A percentile compares a stretch with the other conserved stretches of the same genome.
Conservation (phyloP, 2,797 vertebrate genomes). For the Botia almorhae region DNA sequence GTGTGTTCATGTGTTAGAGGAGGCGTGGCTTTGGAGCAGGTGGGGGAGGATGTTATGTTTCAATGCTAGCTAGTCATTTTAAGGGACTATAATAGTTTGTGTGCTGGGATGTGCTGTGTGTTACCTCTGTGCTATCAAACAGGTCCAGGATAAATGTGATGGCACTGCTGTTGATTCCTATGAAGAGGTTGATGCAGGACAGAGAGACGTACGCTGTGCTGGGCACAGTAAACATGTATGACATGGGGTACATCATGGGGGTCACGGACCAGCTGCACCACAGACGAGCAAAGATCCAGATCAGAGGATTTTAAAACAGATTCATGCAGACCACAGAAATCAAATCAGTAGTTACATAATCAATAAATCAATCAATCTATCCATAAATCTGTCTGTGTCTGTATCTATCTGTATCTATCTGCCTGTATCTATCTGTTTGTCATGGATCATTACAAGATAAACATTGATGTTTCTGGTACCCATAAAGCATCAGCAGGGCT, state of each 20-base stretch:
- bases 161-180: conserved; percentile 93
- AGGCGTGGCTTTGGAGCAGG: too few relatives aligned
- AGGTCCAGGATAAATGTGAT: conserved; percentile 92
- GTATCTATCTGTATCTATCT: too few relatives aligned
- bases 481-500: conserved; percentile 85
- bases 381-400: too few relatives aligned
- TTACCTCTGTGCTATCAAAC: conserved; percentile 88
- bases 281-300: conserved; percentile 8
- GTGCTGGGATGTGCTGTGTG: too few relatives aligned
- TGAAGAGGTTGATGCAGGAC: conserved; percentile 93
- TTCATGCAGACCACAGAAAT: too few relatives aligned
- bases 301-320: not conserved
- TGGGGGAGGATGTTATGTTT: too few relatives aligned
- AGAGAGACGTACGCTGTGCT: conserved; percentile 94
- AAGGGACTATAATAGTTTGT: too few relatives aligned
- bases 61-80: too few relatives aligned
- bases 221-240: conserved; percentile 88
- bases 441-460: not conserved
- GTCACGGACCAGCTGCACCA: conserved; percentile 90
- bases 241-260: conserved; percentile 95
- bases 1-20: too few relatives aligned
- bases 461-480: conserved; percentile 68
- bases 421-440: too few relatives aligned
- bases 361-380: too few relatives aligned
- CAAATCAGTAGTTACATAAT: not conserved